phyloP scores from a whole-genome alignment of 2,797 vertebrate species.

The Halcyon leucocephala region DNA sequence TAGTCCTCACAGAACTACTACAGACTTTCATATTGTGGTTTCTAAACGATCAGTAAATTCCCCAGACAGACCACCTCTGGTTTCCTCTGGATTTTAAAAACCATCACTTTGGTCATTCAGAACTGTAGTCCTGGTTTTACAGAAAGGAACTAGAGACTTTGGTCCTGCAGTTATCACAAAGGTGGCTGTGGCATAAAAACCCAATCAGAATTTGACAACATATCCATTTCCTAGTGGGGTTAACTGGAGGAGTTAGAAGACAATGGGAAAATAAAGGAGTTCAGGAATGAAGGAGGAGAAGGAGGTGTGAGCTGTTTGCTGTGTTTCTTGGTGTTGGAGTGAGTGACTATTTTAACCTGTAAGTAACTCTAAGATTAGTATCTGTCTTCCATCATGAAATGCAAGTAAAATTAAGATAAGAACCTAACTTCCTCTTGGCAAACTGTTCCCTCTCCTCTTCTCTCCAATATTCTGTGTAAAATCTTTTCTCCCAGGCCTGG shows the following conservation, averaged over 20 bases:
- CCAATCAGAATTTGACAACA: background rate
- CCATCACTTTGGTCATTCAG: background rate
- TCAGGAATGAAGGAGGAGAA: background rate
- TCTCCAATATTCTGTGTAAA: background rate
- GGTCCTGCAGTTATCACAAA: background rate
- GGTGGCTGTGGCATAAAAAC: background rate
- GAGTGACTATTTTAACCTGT: background rate
- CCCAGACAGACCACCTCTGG: background rate
- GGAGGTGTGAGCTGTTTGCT: background rate
- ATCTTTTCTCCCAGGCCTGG: background rate
- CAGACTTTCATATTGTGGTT: background rate
- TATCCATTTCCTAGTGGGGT: background rate
- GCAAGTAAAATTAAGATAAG: background rate
- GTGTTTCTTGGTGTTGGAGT: background rate
- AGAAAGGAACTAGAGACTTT: background rate
- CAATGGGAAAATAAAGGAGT: background rate
- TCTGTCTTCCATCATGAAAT: background rate
- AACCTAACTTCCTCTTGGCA: background rate
- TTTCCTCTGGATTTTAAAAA: background rate
- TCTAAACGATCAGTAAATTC: background rate
- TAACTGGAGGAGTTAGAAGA: background rate
- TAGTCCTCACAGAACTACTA: background rate
- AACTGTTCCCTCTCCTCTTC: background rate
- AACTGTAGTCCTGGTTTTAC: background rate
- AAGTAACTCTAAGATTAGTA: background rate